These are phyloP conservation scores for Muntiacus muntjak DNA, from an alignment of 2,113 vertebrate species.

Conservation along the genomic window DNA sequence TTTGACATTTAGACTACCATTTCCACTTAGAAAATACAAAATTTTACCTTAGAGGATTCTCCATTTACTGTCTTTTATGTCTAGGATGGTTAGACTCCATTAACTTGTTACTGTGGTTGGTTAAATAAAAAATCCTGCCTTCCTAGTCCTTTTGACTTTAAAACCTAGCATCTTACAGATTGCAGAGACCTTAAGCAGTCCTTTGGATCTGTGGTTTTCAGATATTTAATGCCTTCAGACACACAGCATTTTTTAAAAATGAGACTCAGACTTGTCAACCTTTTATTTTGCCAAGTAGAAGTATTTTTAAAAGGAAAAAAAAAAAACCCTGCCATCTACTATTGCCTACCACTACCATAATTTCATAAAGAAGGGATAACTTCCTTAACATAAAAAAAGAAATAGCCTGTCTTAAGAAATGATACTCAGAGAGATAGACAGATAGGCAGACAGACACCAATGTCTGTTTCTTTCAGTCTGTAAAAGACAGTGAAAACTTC, in stretches of 20 bases:
- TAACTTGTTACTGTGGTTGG: slow-evolving; percentile 64
- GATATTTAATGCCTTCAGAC: slow-evolving; percentile 1
- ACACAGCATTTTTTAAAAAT: not conserved
- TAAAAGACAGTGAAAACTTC: slow-evolving; percentile 2
- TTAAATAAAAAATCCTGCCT: slow-evolving; percentile 41
- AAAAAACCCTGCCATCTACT: not conserved
- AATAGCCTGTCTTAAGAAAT: slow-evolving; percentile 4
- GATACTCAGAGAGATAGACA: not conserved
- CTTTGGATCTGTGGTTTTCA: not conserved
- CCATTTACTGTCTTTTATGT: slow-evolving; percentile 66
- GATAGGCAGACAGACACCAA: not conserved
- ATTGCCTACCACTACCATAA: not conserved
- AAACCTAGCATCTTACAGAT: slow-evolving; percentile 14
- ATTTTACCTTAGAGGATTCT: slow-evolving; percentile 72
- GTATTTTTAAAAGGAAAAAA: not conserved
- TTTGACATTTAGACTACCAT: slow-evolving; percentile 80
- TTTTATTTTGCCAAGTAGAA: slow-evolving; percentile 21
- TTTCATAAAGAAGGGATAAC: not conserved
- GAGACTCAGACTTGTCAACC: not conserved
- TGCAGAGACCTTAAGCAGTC: not conserved
- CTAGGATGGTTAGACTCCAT: slow-evolving; percentile 68
- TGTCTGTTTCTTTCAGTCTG: not conserved
- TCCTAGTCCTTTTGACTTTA: slow-evolving; percentile 37
- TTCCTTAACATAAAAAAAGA: not conserved
- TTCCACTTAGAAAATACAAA: slow-evolving; percentile 74